Conservation (phyloP, 2,113 vertebrate genomes). For the Pao palembangensis region DNA sequence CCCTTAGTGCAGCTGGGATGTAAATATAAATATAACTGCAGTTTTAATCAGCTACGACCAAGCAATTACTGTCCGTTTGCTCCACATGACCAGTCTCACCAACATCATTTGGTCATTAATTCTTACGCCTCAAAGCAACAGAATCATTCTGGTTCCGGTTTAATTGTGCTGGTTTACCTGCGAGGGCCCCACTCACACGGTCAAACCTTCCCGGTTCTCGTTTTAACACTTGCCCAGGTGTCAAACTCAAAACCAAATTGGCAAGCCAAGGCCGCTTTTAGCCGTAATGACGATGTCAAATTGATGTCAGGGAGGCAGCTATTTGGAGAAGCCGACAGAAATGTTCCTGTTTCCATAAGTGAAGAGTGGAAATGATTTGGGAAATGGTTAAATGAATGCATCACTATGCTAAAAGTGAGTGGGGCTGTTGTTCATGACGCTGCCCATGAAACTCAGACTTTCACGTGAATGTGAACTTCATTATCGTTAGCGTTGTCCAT, state of each 20-base stretch:
- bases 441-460: slow-evolving; percentile 10
- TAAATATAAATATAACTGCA: background rate
- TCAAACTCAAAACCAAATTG: slow-evolving; percentile 24
- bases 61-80: too few species aligned
- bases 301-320: slow-evolving; percentile 22
- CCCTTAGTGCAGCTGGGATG: background rate
- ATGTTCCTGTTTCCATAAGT: slow-evolving; percentile 26
- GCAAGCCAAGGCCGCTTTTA: slow-evolving; percentile 31
- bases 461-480: slow-evolving; percentile 14
- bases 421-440: slow-evolving; percentile 21
- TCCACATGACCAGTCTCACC: background rate
- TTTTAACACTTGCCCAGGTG: slow-evolving; percentile 10
- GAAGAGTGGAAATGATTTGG: slow-evolving; percentile 32
- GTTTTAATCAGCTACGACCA: background rate
- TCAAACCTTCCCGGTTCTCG: background rate
- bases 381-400: slow-evolving; percentile 26
- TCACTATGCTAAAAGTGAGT: slow-evolving; percentile 13
- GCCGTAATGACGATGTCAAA: slow-evolving; percentile 27
- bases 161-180: slow-evolving; percentile 24
- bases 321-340: slow-evolving; percentile 15
- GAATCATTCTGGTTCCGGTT: slow-evolving; percentile 42
- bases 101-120: slow-evolving; percentile 3
- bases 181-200: background rate
- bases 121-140: slow-evolving; percentile 7
- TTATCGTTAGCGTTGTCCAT: slow-evolving; percentile 24